A percentile compares a stretch with the other conserved stretches of the same genome.
phyloP scores from a whole-genome alignment of 2,113 vertebrate species.

The Menura novaehollandiae region DNA sequence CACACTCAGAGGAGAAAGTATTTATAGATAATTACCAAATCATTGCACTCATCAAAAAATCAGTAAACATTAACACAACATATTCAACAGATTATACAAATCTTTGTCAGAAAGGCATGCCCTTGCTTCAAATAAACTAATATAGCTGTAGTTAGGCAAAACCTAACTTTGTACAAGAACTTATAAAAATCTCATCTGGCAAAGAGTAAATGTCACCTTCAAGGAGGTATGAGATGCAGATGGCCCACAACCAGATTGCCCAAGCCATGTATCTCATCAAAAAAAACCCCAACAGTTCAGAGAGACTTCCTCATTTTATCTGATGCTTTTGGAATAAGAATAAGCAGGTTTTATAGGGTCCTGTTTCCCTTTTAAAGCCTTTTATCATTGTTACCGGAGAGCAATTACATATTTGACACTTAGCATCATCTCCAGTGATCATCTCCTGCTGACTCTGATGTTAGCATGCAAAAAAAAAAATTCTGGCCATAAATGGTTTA shows the following conservation, averaged over 20 bases:
- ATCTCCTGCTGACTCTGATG: background rate
- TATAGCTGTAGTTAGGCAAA: background rate
- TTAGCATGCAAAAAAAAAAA: background rate
- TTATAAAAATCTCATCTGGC: background rate
- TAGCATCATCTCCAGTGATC: background rate
- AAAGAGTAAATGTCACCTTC: background rate
- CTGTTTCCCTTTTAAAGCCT: background rate
- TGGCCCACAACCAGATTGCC: background rate
- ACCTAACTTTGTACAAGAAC: background rate
- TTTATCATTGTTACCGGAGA: background rate
- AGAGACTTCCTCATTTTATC: background rate
- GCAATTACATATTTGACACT: background rate
- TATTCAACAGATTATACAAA: background rate
- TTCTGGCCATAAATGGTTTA: background rate
- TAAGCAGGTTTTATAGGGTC: background rate
- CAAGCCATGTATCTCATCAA: background rate
- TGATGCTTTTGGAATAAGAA: background rate
- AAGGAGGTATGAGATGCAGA: background rate
- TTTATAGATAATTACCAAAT: background rate
- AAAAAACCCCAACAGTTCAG: background rate
- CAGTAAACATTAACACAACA: accelerated
- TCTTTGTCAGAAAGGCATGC: background rate
- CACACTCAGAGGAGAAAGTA: background rate
- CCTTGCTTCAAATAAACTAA: background rate
- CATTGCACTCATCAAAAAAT: background rate